Base-by-base conservation (phyloP, 2,113 vertebrate genomes). In the Eira barbara region DNA sequence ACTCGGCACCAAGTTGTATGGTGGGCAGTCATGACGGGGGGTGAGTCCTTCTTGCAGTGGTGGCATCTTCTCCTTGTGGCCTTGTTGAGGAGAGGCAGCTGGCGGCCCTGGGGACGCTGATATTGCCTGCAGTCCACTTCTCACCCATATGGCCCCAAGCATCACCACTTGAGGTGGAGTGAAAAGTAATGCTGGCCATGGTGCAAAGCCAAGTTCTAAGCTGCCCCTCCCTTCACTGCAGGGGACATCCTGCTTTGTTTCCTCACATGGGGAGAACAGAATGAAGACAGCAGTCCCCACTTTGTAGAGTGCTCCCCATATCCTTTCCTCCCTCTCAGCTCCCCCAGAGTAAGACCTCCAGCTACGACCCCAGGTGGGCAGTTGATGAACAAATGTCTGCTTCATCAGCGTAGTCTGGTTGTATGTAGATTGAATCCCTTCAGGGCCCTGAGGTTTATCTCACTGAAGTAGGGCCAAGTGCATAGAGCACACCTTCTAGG, bases 151-250 rank as follows among this genome's bases (percentile, higher is more conserved):
- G 4, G 25, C 57, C 59, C 42, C 31, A 27, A 9, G 42, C 69
- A 18, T 12, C 31, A 23, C 91, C 65, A 5, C 36, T 39, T n/a
- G 11, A 52, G 39, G 25, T 45, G 25, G 1, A 11, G 1, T 14
- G 27, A 39, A 29, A 61, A n/a, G 39, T 3, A 23, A 0, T 14
- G 27, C 52, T 34, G 27, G 2, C 29, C n/a, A 2, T 2, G 12
- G 45, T 9, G 0, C 10, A 8, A 34, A 29, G 21, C 36, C 1
- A 2, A 2, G 11, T 14, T 67, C 73, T 82, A 2, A 27, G 47
- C 65, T 13, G 27, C 67, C 71, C 52, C 67, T 73, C 65, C 73
- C 59, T 0, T 25, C 10, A 34, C 31, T 85, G 55, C 31, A 3
- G 18, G 6, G 15, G 49, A 52, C 31, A 23, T 25, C 6, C 3